Evolutionary conservation across 1,140 invertebrate species (phyloP).

Genomic region (Hesperophylax magnus): DNA sequence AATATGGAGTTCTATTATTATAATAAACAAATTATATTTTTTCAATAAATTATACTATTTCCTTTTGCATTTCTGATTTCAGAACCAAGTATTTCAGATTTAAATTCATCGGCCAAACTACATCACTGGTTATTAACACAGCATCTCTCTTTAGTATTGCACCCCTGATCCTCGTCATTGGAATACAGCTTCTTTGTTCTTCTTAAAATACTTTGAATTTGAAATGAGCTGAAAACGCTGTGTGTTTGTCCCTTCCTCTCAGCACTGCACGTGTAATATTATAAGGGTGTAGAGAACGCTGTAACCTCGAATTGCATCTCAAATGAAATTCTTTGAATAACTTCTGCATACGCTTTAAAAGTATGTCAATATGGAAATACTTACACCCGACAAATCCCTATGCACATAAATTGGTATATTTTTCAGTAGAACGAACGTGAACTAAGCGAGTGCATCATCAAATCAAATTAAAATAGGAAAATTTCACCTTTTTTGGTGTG

Average conservation of each 20-base stretch:
- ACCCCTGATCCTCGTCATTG: constrained; percentile 1
- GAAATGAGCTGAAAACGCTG: constrained; percentile 57
- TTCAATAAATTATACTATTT: too few relatives aligned
- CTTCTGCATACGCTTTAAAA: constrained; percentile 39
- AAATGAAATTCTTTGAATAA: constrained; percentile 55
- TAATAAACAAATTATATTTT: too few relatives aligned
- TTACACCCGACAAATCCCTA: constrained; percentile 1
- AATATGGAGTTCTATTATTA: too few relatives aligned
- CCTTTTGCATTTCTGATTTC: too few relatives aligned
- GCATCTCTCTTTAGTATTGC: constrained; percentile 7
- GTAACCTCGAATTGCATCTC: constrained; percentile 48
- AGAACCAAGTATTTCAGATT: too few relatives aligned
- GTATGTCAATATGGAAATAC: constrained; percentile 34
- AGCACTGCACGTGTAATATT: constrained; percentile 42
- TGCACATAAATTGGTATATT: not conserved
- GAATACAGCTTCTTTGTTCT: constrained; percentile 56
- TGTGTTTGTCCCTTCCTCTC: constrained; percentile 41
- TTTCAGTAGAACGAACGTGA: not conserved
- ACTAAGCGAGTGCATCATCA: not conserved
- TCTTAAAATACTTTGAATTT: constrained; percentile 55
- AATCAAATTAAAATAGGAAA: not conserved
- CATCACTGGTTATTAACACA: too few relatives aligned
- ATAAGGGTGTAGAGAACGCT: constrained; percentile 52
- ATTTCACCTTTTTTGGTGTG: not conserved
- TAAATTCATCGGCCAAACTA: too few relatives aligned